A percentile compares a stretch with the other conserved stretches of the same genome.
phyloP scores from a whole-genome alignment of 2,888 invertebrate species.

The Drosophila tripunctata region DNA sequence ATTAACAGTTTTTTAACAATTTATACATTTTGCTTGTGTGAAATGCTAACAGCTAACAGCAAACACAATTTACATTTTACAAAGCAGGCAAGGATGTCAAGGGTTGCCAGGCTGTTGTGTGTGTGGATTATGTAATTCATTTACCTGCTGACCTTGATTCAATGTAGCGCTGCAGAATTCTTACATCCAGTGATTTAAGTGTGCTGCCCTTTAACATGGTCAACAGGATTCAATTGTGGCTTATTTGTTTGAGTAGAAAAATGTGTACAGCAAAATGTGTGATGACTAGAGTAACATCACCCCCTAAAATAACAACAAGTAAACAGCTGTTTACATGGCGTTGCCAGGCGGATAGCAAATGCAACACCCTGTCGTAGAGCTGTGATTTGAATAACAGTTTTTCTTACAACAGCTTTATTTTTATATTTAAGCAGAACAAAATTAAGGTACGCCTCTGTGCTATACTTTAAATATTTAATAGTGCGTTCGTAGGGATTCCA shows the following conservation, averaged over 20 bases:
- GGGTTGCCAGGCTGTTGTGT: constrained; percentile 31
- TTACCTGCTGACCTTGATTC: constrained; percentile 79
- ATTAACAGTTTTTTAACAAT: constrained; percentile 44
- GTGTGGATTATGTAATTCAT: constrained; percentile 68
- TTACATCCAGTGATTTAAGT: constrained; percentile 61
- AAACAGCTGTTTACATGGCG: constrained; percentile 46
- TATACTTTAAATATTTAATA: too few relatives aligned
- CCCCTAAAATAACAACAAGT: constrained; percentile 17
- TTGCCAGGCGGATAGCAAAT: constrained; percentile 36
- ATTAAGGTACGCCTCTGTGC: too few relatives aligned
- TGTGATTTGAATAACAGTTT: too few relatives aligned
- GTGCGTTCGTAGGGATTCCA: too few relatives aligned
- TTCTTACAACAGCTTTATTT: too few relatives aligned
- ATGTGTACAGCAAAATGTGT: constrained; percentile 20
- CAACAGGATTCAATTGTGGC: constrained; percentile 1
- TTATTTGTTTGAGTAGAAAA: not conserved
- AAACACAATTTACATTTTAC: constrained; percentile 16
- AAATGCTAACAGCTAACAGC: too few relatives aligned
- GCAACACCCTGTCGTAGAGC: too few relatives aligned
- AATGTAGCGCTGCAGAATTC: constrained; percentile 46
- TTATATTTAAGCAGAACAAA: too few relatives aligned
- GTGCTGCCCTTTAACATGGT: constrained; percentile 68
- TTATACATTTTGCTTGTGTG: constrained; percentile 17
- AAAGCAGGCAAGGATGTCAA: constrained; percentile 10
- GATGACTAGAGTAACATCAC: constrained; percentile 4